Conservation (phyloP, 2,113 vertebrate genomes). For the Labeo catla region DNA sequence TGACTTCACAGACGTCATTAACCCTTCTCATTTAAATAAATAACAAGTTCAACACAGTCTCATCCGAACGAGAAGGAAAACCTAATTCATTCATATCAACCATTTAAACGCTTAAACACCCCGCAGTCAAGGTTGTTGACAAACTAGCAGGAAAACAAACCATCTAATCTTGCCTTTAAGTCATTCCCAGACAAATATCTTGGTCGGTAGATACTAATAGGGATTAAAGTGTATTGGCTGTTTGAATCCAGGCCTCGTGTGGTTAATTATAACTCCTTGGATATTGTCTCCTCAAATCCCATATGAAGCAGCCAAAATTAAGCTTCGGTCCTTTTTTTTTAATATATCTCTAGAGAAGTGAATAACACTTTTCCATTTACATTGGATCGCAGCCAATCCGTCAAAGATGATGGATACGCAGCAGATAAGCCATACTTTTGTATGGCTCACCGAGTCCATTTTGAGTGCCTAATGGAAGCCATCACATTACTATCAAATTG, state of each 20-base stretch:
- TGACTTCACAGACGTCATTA: slow-evolving; percentile 51
- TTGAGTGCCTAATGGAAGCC: slow-evolving; percentile 26
- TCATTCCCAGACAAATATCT: slow-evolving; percentile 26
- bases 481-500: slow-evolving; percentile 2
- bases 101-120: background rate
- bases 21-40: slow-evolving; percentile 58
- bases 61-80: slow-evolving; percentile 18
- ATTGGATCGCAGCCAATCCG: background rate
- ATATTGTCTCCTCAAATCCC: slow-evolving; percentile 32
- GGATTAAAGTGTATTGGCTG: slow-evolving; percentile 25
- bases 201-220: slow-evolving; percentile 13
- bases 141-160: background rate
- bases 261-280: slow-evolving; percentile 26
- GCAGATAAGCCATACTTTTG: background rate
- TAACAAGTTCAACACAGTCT: slow-evolving; percentile 43
- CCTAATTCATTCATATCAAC: slow-evolving; percentile 10
- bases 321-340: background rate
- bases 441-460: slow-evolving; percentile 16
- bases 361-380: slow-evolving; percentile 31
- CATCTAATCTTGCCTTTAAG: background rate
- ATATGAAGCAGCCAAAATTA: slow-evolving; percentile 14
- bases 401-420: background rate
- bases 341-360: background rate
- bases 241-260: slow-evolving; percentile 26
- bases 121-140: background rate